phyloP scores from a whole-genome alignment of 2,113 vertebrate species.

The Chloropsis cyanopogon region DNA sequence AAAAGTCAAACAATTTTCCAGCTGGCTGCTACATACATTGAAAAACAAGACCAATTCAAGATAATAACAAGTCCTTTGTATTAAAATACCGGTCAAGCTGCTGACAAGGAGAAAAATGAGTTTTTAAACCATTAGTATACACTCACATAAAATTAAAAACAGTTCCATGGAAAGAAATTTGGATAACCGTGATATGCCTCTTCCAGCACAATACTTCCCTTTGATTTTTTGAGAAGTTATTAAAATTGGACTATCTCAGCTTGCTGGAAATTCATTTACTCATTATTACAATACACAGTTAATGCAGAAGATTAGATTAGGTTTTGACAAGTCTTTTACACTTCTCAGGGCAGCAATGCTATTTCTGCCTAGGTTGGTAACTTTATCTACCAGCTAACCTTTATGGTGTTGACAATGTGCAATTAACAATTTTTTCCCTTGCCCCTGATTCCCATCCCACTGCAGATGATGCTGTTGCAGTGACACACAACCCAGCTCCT shows the following conservation, averaged over 20 bases:
- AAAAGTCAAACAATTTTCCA: conserved; percentile 38
- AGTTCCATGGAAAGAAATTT: not conserved
- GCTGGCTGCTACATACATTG: not conserved
- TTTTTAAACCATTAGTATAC: conserved; percentile 20
- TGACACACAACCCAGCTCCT: not conserved
- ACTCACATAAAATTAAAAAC: not conserved
- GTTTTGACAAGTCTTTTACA: conserved; percentile 32
- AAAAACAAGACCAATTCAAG: not conserved
- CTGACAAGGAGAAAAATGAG: conserved; percentile 38
- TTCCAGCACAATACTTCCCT: not conserved
- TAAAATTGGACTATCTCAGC: conserved; percentile 11
- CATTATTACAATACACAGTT: not conserved
- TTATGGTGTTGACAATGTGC: not conserved
- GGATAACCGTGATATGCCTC: not conserved
- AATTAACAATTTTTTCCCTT: conserved; percentile 10
- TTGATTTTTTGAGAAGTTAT: conserved; percentile 12
- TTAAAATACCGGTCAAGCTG: conserved; percentile 35
- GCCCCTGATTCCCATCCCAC: not conserved
- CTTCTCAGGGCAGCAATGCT: not conserved
- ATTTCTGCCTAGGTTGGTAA: not conserved
- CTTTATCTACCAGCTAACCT: conserved; percentile 11
- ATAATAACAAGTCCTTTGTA: not conserved
- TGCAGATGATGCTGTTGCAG: not conserved
- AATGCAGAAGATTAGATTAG: conserved; percentile 13
- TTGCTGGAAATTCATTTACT: conserved; percentile 15